phyloP scores from a whole-genome alignment of 1,140 invertebrate genomes.

The Bombus breviceps region DNA sequence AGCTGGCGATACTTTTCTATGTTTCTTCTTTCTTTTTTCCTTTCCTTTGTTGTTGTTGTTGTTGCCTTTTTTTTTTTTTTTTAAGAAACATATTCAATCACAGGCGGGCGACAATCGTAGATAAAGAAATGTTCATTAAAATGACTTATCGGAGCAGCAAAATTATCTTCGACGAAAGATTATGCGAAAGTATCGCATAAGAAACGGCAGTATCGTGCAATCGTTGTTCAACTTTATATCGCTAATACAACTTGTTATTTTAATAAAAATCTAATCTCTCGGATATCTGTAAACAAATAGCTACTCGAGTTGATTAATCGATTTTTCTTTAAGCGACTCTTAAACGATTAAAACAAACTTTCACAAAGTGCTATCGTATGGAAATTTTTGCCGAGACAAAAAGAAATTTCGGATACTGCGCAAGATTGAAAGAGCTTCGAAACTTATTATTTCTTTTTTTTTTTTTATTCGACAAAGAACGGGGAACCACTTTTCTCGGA shows the following conservation, averaged over 20 bases:
- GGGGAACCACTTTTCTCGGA: not conserved
- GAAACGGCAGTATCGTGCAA: not conserved
- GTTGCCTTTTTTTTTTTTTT: rapidly evolving
- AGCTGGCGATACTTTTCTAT: not conserved
- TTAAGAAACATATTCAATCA: too few species aligned
- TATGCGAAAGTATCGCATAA: not conserved
- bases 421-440: not conserved
- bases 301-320: not conserved
- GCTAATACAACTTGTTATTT: not conserved
- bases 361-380: too few species aligned
- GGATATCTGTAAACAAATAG: not conserved
- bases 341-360: too few species aligned
- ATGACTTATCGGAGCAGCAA: not conserved
- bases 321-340: not conserved
- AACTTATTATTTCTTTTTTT: not conserved
- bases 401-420: not conserved
- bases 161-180: not conserved
- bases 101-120: too few species aligned
- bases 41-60: not conserved
- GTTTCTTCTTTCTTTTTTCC: not conserved
- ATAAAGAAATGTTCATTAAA: not conserved
- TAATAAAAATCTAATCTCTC: not conserved
- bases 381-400: not conserved
- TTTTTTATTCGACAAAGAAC: not conserved
- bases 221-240: not conserved